Base-by-base conservation (phyloP, 2,888 invertebrate genomes). In the Prosopocoilus inquinatus region DNA sequence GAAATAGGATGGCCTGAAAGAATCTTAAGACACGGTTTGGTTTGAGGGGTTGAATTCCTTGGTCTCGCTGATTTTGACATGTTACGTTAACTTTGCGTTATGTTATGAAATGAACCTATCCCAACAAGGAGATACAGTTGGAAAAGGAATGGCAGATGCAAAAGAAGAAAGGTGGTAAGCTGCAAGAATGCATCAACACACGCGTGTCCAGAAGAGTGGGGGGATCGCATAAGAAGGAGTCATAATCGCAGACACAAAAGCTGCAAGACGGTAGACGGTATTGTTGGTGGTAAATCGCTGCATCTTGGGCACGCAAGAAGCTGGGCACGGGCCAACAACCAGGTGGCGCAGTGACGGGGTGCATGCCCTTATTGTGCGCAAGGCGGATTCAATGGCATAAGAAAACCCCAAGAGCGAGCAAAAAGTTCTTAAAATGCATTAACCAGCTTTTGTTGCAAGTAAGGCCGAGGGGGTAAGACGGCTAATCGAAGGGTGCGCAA, bases 401-500 rank as follows among this genome's bases (percentile, higher is more conserved):
- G 59, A 49, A n/a, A 57, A 61, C 58, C 58, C 57, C 60, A 55
- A 59, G 58, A 54, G 56, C 55, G 58, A 50, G 61, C 51, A 56
- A 60, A 61, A 63, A 50, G 55, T 61, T 57, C 58, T 61, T 58
- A 55, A 59, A 58, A 54, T 56, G 57, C 59, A 58, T 55, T 54
- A 51, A 54, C 36, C 15, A 46, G 53, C 56, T 52, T 60, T 61
- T 61, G 61, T 61, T 56, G 54, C 58, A 50, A 54, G 58, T 46
- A 46, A 28, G n/a, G 28, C 32, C 5, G 5, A n/a, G 38, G 16
- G 32, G 49, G 60, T 60, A 61, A 62, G 64, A 63, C 61, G 59
- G 65, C 62, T 59, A 64, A 64, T 65, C 61, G 61, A 65, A 64
- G 63, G 62, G 63, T 61, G 58, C 51, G 59, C 38, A 41, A 55